Evolutionary conservation across 1,140 invertebrate species (phyloP).

Genomic region (Prorops nasuta): DNA sequence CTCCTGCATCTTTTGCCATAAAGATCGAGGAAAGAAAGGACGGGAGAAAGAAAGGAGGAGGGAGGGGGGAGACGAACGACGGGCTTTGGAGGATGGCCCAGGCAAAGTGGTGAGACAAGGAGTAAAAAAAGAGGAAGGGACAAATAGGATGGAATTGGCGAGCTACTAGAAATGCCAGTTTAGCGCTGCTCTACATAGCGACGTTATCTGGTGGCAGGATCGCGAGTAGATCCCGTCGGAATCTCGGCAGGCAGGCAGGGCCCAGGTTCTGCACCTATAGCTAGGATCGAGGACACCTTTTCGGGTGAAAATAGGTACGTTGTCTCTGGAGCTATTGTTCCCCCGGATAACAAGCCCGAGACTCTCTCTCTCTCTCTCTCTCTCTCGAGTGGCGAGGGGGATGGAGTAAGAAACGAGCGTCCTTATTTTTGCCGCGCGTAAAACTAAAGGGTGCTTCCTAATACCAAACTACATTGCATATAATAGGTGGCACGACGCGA

Average conservation of each 20-base stretch:
- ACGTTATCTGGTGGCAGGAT: conserved; percentile 17
- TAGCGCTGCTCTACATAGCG: conserved; percentile 13
- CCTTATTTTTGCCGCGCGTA: too few relatives aligned
- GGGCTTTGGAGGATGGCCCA: too few relatives aligned
- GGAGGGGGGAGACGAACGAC: conserved; percentile 26
- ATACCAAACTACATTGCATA: too few relatives aligned
- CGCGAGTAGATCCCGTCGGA: conserved; percentile 8
- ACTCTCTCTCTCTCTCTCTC: too few relatives aligned
- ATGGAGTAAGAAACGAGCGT: too few relatives aligned
- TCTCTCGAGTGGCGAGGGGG: too few relatives aligned
- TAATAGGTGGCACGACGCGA: too few relatives aligned
- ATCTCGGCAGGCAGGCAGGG: conserved; percentile 9
- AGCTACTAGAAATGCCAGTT: not conserved
- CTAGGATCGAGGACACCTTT: too few relatives aligned
- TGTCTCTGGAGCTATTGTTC: conserved; percentile 10
- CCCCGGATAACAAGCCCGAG: too few relatives aligned
- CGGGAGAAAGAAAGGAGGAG: not conserved
- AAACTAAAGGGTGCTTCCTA: too few relatives aligned
- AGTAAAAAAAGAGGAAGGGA: conserved; percentile 2
- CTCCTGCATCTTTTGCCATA: not conserved
- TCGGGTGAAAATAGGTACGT: conserved; percentile 12
- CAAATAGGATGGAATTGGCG: not conserved
- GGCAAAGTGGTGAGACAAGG: not conserved
- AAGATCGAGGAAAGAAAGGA: not conserved
- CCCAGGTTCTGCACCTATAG: too few relatives aligned